A percentile compares a stretch with the other conserved stretches of the same genome.
phyloP scores from a whole-genome alignment of 1,140 invertebrate species.

The Chrysomallon squamiferum region DNA sequence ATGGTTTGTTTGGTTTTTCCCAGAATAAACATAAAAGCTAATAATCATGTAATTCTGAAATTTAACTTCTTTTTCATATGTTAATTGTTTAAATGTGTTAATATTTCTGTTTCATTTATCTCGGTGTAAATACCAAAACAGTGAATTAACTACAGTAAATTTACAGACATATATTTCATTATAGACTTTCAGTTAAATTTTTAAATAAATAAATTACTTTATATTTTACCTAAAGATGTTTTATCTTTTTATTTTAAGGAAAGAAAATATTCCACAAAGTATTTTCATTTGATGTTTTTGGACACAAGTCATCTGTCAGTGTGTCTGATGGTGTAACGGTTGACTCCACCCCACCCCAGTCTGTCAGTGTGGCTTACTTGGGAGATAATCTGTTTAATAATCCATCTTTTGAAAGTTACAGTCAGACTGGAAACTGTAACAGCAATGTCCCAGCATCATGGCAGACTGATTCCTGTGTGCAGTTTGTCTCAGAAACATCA shows the following conservation, averaged over 20 bases:
- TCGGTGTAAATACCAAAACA: too few species aligned
- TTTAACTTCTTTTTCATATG: too few species aligned
- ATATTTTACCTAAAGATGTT: too few species aligned
- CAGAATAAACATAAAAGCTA: too few species aligned
- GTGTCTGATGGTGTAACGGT: conserved; percentile 42
- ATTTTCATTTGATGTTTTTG: conserved; percentile 35
- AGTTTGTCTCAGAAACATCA: not conserved
- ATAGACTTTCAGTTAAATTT: not conserved
- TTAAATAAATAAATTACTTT: not conserved
- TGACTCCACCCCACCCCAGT: conserved; percentile 30
- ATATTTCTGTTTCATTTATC: too few species aligned
- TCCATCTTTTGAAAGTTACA: conserved; percentile 36
- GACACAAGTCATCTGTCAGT: conserved; percentile 25
- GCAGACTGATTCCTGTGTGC: conserved; percentile 7
- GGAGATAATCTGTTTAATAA: conserved; percentile 30
- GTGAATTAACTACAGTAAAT: too few species aligned
- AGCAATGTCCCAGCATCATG: not conserved
- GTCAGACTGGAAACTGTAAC: not conserved
- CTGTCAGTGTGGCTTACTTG: conserved; percentile 11
- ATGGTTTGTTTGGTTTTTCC: conserved; percentile 22
- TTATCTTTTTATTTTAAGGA: conserved; percentile 12
- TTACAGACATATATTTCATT: too few species aligned
- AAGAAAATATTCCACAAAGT: conserved; percentile 32
- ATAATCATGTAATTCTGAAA: too few species aligned
- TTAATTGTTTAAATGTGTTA: too few species aligned